Conservation (phyloP, 1,140 invertebrate species). For the Neoseiulus cucumeris region DNA sequence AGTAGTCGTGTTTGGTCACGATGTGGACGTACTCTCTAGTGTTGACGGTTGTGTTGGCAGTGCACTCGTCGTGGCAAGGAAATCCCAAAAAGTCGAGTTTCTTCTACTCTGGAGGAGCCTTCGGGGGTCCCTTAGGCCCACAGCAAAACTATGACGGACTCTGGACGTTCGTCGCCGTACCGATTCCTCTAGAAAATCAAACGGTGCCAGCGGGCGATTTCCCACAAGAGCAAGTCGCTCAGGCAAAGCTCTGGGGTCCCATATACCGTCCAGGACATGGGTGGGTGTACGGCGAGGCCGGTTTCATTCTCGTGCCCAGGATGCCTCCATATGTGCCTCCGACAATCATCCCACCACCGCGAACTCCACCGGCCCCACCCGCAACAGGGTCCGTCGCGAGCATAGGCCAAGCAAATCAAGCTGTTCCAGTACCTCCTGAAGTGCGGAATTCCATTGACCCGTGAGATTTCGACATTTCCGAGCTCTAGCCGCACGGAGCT, state of each 20-base stretch:
- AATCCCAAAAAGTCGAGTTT: not conserved
- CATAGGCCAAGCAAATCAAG: not conserved
- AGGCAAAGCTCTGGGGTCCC: slow-evolving; percentile 1
- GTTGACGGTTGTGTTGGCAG: too few species aligned
- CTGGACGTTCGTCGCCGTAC: not conserved
- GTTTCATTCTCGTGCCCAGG: not conserved
- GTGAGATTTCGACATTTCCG: too few species aligned
- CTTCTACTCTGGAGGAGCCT: not conserved
- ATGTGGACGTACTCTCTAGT: too few species aligned
- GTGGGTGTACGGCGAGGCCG: slow-evolving; percentile 1
- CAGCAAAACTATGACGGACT: not conserved
- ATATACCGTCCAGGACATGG: not conserved
- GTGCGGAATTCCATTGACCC: not conserved
- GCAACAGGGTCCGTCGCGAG: not conserved
- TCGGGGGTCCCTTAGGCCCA: not conserved
- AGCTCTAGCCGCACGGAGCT: too few species aligned
- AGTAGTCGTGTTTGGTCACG: too few species aligned
- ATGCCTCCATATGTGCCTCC: slow-evolving; percentile 3
- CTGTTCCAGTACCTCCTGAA: not conserved
- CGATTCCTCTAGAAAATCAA: slow-evolving; percentile 1
- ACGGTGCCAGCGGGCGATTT: not conserved
- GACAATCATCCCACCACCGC: not conserved
- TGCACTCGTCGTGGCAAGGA: too few species aligned
- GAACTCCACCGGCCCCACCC: not conserved
- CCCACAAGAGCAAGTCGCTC: not conserved